Base-by-base conservation (phyloP, 2,797 vertebrate genomes). In the Allobates femoralis region DNA sequence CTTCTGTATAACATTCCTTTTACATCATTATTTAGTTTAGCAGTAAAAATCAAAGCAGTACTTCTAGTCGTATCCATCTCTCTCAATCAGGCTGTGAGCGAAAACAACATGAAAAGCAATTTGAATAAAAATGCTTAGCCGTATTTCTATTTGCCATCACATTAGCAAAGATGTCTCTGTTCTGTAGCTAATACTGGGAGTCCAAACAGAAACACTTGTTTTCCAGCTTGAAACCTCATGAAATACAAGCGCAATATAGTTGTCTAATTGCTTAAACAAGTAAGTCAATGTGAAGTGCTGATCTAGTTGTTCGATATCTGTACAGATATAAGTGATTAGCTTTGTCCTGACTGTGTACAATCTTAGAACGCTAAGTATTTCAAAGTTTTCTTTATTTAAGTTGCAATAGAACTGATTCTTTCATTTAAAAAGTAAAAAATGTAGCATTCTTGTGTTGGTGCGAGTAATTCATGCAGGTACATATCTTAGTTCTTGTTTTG, bases 41-140 rank as follows among this genome's bases (percentile, higher is more conserved):
- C 28, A 83, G 81, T 60, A 83, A 79, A 53, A 78, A 37, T 78
- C 28, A 77, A 41, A 66, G 51, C 62, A 50, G 18, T 28, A 46
- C 51, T 83, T 83, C 41, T 67, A 58, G 41, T 26, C 80, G 67
- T 83, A 69, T 78, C 85, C 71, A 87, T 83, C 74, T 60, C 51
- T 79, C 81, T 87, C 74, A 66, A 82, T 87, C 81, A 83, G 53
- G 19, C 64, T 71, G 30, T 62, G 21, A 79, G 81, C 34, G 51
- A 83, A 87, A 87, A 83, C 81, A 87, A 46, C 51, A 83, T 62
- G 80, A 78, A 83, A 87, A 69, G 23, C 86, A 83, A 87, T 83
- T 71, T 83, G 11, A 83, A 87, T 83, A 79, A 87, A 82, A 83
- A 87, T 79, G 85, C 51, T 77, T 78, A 87, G 46, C 50, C 37